These are phyloP conservation scores for Atherinosoma microstoma DNA, from an alignment of 2,797 vertebrate species.

Conservation along the genomic window DNA sequence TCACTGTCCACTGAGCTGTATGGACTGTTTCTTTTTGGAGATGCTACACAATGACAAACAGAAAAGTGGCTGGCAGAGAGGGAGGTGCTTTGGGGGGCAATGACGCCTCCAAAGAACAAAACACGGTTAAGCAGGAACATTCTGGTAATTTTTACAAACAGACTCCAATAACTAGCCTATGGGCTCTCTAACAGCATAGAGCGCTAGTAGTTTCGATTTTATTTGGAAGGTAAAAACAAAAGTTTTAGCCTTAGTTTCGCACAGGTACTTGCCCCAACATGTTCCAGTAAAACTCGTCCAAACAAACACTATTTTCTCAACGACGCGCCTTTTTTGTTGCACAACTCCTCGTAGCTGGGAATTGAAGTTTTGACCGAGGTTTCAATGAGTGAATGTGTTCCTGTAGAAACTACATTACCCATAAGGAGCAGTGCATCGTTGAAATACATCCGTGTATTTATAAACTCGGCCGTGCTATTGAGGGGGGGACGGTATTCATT, in stretches of 20 bases:
- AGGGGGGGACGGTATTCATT: background rate
- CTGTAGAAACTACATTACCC: conserved; percentile 59
- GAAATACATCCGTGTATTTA: conserved; percentile 33
- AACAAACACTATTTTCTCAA: conserved; percentile 41
- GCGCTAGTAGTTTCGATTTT: background rate
- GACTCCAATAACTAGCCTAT: background rate
- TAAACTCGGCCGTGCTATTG: background rate
- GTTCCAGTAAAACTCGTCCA: conserved; percentile 8
- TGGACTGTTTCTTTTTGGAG: conserved; percentile 84
- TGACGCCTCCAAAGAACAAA: conserved; percentile 40
- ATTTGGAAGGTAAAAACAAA: background rate
- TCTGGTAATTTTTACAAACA: conserved; percentile 17
- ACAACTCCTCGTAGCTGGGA: conserved; percentile 39
- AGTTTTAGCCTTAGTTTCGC: background rate
- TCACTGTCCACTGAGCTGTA: conserved; percentile 88
- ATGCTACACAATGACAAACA: conserved; percentile 60
- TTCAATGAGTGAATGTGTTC: rapidly evolving
- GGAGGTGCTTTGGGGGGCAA: conserved; percentile 47
- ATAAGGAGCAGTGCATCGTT: conserved; percentile 19
- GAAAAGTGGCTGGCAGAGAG: conserved; percentile 68
- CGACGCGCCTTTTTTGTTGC: conserved; percentile 33
- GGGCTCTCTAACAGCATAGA: background rate
- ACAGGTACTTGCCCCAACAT: conserved; percentile 54
- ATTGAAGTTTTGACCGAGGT: conserved; percentile 35
- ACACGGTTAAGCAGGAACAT: conserved; percentile 63